Evolutionary conservation across 2,113 vertebrate species (phyloP).

Genomic region (Protomyctophum bolini): DNA sequence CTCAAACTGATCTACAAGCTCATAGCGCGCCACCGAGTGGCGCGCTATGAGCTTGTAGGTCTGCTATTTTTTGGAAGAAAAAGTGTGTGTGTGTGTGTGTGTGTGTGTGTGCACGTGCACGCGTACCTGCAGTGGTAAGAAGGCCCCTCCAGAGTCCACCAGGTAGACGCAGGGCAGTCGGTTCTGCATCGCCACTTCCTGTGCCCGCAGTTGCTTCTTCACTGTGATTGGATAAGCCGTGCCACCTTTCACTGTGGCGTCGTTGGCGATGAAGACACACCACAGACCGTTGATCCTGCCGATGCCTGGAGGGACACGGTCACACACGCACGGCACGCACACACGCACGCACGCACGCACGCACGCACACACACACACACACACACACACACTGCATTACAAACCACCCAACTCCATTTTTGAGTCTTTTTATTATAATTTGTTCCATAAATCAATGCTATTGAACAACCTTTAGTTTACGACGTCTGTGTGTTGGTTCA

Average conservation of each 20-base stretch:
- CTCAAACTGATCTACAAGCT: too few relatives aligned
- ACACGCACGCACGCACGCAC: not conserved
- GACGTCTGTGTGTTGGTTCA: too few relatives aligned
- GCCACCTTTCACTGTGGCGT: slow-evolving; percentile 88
- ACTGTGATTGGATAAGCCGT: slow-evolving; percentile 84
- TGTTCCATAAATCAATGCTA: too few relatives aligned
- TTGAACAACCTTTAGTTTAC: too few relatives aligned
- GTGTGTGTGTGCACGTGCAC: slow-evolving; percentile 3
- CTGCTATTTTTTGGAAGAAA: too few relatives aligned
- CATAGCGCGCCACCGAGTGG: too few relatives aligned
- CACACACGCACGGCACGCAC: slow-evolving; percentile 2
- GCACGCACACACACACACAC: not conserved
- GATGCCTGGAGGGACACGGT: slow-evolving; percentile 71
- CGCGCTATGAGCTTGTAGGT: too few relatives aligned
- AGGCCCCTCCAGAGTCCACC: slow-evolving; percentile 85
- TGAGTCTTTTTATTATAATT: too few relatives aligned
- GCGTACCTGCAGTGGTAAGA: slow-evolving; percentile 85
- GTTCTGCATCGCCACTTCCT: slow-evolving; percentile 86
- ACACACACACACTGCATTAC: too few relatives aligned
- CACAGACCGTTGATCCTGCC: slow-evolving; percentile 85
- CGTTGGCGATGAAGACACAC: slow-evolving; percentile 84
- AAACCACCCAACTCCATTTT: too few relatives aligned
- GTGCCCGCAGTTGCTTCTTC: slow-evolving; percentile 86
- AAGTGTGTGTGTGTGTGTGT: too few relatives aligned
- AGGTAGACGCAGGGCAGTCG: slow-evolving; percentile 83